Conservation (phyloP, 2,888 invertebrate species). For the Mythimna pallens region DNA sequence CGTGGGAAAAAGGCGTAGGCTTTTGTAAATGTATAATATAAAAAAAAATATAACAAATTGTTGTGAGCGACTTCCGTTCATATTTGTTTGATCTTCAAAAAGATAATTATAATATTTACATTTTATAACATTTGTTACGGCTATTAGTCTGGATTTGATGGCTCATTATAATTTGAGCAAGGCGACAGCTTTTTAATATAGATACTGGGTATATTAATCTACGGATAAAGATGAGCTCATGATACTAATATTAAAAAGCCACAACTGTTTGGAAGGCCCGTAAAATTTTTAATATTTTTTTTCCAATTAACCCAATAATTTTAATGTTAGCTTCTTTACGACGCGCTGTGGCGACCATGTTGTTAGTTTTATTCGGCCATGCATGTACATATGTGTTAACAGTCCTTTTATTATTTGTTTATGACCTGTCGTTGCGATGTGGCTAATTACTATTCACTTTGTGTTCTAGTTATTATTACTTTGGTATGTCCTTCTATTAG, state of each 20-base stretch:
- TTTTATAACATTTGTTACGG: constrained; percentile 19
- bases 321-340: constrained; percentile 37
- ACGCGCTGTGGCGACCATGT: constrained; percentile 16
- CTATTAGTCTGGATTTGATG: constrained; percentile 10
- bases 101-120: constrained; percentile 1
- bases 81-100: constrained; percentile 30
- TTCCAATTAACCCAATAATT: constrained; percentile 47
- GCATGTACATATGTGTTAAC: constrained; percentile 23
- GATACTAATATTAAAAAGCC: constrained; percentile 29
- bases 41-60: not conserved
- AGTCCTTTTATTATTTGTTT: constrained; percentile 56
- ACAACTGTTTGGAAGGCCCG: constrained; percentile 35
- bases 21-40: not conserved
- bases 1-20: not conserved
- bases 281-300: constrained; percentile 22
- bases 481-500: not conserved
- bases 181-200: constrained; percentile 7
- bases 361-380: constrained; percentile 24
- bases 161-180: constrained; percentile 22
- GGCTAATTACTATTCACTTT: constrained; percentile 48
- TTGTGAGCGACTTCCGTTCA: constrained; percentile 21
- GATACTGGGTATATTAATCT: not conserved
- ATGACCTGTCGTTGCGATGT: constrained; percentile 34
- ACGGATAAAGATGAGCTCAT: constrained; percentile 16
- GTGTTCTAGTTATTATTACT: constrained; percentile 32